phyloP scores from a whole-genome alignment of 2,113 vertebrate genomes.

The Cariama cristata region DNA sequence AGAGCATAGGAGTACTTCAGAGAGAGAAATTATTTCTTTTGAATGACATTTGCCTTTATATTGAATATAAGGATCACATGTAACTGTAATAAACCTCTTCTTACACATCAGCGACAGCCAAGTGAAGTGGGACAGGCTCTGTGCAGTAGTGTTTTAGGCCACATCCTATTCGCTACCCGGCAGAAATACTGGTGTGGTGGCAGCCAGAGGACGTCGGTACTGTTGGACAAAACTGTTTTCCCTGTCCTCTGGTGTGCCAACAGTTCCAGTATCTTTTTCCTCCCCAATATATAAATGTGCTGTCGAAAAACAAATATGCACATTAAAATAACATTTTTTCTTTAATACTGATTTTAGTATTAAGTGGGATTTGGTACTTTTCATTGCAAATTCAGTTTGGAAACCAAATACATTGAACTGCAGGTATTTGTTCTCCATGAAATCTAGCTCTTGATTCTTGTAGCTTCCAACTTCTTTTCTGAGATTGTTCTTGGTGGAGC shows the following conservation, averaged over 20 bases:
- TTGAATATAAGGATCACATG: neutral
- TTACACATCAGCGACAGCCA: neutral
- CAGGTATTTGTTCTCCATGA: neutral
- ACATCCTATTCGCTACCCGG: neutral
- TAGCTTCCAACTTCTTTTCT: neutral
- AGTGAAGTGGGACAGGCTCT: neutral
- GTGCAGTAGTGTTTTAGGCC: neutral
- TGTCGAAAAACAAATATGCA: neutral
- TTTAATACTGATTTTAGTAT: neutral
- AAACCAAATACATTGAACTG: neutral
- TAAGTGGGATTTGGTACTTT: neutral
- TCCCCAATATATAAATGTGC: neutral
- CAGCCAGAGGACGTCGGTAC: rapidly evolving
- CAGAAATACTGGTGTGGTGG: neutral
- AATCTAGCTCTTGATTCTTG: neutral
- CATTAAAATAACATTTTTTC: too few species aligned
- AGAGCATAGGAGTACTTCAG: neutral
- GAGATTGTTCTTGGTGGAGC: neutral
- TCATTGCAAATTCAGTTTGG: neutral
- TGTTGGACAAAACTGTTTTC: neutral
- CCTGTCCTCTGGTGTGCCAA: neutral
- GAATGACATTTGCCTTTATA: neutral
- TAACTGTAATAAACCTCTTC: neutral
- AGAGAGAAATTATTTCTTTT: neutral
- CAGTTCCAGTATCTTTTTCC: neutral